Conservation (phyloP, 2,888 invertebrate genomes). For the Myathropa florea region DNA sequence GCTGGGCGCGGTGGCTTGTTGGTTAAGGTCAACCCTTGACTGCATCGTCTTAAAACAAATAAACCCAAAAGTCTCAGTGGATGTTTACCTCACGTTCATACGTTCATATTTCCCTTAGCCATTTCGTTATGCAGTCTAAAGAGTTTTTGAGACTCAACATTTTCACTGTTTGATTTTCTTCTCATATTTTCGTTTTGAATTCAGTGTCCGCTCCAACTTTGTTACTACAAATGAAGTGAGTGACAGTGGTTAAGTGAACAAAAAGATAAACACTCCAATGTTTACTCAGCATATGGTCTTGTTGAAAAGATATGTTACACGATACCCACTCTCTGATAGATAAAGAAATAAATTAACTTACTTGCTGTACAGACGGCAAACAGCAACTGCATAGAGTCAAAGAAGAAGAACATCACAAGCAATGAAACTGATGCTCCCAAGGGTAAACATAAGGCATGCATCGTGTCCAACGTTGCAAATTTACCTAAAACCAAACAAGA, state of each 20-base stretch:
- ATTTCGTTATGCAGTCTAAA: background rate
- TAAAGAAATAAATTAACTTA: constrained; percentile 81
- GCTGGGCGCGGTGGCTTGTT: background rate
- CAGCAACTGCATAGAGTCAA: constrained; percentile 98
- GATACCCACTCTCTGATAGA: background rate
- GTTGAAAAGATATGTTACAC: background rate
- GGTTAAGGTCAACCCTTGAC: background rate
- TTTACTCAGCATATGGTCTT: background rate
- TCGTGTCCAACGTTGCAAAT: constrained; percentile 96
- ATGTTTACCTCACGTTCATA: too few relatives aligned
- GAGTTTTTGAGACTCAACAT: too few relatives aligned
- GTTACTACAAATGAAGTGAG: background rate
- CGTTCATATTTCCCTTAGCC: background rate
- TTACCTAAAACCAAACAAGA: constrained; percentile 80
- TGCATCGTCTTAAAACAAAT: background rate
- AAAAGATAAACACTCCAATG: background rate
- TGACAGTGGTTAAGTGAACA: background rate
- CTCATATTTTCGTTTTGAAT: background rate
- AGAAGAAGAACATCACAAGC: constrained; percentile 99
- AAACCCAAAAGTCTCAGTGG: background rate
- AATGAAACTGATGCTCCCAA: constrained; percentile 97
- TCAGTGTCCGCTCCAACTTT: background rate
- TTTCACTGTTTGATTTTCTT: background rate
- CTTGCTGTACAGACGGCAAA: constrained; percentile 98
- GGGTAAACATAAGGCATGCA: constrained; percentile 98